Conservation (phyloP, 2,113 vertebrate genomes). For the Dipodomys stephensi region DNA sequence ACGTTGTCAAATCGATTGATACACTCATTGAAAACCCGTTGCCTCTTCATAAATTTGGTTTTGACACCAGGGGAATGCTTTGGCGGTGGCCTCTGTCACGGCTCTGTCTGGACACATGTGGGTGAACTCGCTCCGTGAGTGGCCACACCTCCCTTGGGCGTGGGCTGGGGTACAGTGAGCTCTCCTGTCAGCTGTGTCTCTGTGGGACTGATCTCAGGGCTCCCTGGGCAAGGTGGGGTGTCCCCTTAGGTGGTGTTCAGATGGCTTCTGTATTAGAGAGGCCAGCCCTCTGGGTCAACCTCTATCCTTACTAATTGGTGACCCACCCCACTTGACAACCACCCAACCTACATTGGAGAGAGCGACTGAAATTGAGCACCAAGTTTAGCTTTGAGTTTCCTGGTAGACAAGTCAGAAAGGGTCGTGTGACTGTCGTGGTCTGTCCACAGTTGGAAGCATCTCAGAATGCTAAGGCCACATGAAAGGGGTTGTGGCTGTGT, state of each 20-base stretch:
- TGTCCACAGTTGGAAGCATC: accelerated
- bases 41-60: conserved; percentile 55
- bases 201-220: accelerated
- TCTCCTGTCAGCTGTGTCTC: accelerated
- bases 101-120: accelerated
- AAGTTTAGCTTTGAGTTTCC: not conserved
- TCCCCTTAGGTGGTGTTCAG: accelerated
- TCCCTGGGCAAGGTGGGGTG: accelerated
- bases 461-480: not conserved
- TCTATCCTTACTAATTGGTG: accelerated
- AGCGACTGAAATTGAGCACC: not conserved
- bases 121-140: accelerated
- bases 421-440: accelerated
- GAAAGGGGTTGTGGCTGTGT: accelerated
- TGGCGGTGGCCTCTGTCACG: not conserved
- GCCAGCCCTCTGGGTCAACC: not conserved
- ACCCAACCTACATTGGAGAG: accelerated
- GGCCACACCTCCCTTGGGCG: accelerated
- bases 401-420: not conserved
- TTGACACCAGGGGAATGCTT: not conserved
- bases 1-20: conserved; percentile 40
- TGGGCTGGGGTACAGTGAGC: accelerated
- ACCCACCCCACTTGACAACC: no score
- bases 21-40: conserved; percentile 36
- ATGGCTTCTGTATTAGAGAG: not conserved